Evolutionary conservation across 2,888 invertebrate genomes (phyloP), one percentile per base, ranked within the genome.

Genomic region (Chouioia cunea): DNA sequence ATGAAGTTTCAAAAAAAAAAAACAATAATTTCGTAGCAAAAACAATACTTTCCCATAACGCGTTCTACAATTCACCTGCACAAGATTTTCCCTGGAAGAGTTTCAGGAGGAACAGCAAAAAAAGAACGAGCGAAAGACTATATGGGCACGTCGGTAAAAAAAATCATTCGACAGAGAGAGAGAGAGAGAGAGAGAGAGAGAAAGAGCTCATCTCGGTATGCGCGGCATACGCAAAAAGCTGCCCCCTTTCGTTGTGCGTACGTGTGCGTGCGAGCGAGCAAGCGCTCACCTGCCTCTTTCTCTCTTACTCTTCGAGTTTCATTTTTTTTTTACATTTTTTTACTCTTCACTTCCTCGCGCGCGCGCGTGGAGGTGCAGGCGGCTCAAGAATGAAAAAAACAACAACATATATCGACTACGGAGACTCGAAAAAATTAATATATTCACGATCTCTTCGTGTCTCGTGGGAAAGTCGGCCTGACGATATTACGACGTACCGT

Each of bases 311-410:
- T 59, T 54, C 66, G 44, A 52, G 70, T 68, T 73, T 73, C n/a
- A n/a, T n/a, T n/a, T n/a, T n/a, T n/a, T n/a, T n/a, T n/a, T n/a
- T n/a, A n/a, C n/a, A n/a, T n/a, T n/a, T n/a, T n/a, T n/a, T n/a
- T n/a, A n/a, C n/a, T n/a, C n/a, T 73, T 73, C 71, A 70, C 70
- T 68, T 73, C 70, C n/a, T n/a, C n/a, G n/a, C n/a, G n/a, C n/a
- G n/a, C n/a, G n/a, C n/a, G n/a, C 73, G 67, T 70, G 73, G 70
- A 73, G 73, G 70, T 73, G 73, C 73, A 68, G 20, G 70, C 44
- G 54, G 58, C 68, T 71, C 68, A 73, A 18, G 70, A 64, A 65
- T 18, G 16, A 50, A 18, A 50, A 18, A 50, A n/a, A 50, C n/a
- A 10, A 16, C 16, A 50, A 2, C 2, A 27, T 6, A 27, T 6